These are phyloP conservation scores for Oscheius sp. DNA, from an alignment of 2,888 invertebrate species.

Conservation along the genomic window DNA sequence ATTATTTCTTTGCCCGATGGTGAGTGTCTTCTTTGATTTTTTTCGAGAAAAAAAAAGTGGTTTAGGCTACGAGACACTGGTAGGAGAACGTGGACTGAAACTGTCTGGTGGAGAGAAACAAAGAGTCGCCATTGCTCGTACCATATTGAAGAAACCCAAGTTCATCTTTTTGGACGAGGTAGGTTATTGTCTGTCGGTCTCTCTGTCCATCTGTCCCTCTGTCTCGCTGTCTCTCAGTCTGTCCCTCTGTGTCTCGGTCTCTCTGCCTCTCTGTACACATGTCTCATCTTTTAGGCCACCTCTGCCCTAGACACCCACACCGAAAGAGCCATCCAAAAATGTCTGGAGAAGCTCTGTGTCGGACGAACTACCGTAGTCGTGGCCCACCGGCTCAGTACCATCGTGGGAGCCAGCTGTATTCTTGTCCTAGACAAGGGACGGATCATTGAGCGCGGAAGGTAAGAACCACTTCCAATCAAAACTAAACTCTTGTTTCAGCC, in stretches of 20 bases:
- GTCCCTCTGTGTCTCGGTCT: too few species aligned
- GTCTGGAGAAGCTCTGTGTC: slow-evolving; percentile 80
- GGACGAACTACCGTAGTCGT: slow-evolving; percentile 90
- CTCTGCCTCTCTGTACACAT: not conserved
- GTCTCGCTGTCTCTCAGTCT: too few species aligned
- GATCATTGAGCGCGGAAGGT: slow-evolving; percentile 89
- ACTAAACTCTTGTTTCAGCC: slow-evolving; percentile 22
- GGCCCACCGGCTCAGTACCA: slow-evolving; percentile 89
- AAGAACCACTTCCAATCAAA: slow-evolving; percentile 70
- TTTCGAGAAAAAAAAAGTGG: not conserved
- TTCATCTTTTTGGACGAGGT: slow-evolving; percentile 92
- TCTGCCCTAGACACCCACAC: slow-evolving; percentile 95
- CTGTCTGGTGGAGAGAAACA: slow-evolving; percentile 98
- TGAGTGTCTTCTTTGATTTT: slow-evolving; percentile 16
- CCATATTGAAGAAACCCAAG: slow-evolving; percentile 89
- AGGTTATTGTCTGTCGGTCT: not conserved
- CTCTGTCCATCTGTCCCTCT: too few species aligned
- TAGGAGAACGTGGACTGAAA: slow-evolving; percentile 93
- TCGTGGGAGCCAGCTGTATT: slow-evolving; percentile 94
- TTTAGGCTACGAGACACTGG: slow-evolving; percentile 76
- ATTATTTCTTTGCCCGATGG: slow-evolving; percentile 90
- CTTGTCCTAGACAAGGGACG: slow-evolving; percentile 90
- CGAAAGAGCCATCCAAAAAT: slow-evolving; percentile 85
- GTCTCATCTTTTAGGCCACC: slow-evolving; percentile 73
- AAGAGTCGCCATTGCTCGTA: slow-evolving; percentile 94